These are phyloP conservation scores for Percopsis transmontana DNA, from an alignment of 2,113 vertebrate species.

Conservation along the genomic window DNA sequence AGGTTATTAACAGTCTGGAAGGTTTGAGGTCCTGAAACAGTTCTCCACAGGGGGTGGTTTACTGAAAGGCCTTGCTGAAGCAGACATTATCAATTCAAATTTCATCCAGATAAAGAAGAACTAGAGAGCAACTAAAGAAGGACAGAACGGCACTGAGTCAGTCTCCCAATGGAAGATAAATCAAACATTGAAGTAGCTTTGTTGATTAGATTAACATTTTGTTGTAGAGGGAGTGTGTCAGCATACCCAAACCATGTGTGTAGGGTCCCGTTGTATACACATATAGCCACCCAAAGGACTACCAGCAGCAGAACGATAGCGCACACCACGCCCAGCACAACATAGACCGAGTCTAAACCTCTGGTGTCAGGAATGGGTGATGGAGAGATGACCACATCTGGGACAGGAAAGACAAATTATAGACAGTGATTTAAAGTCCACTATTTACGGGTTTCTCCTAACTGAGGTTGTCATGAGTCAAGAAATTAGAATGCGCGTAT, in stretches of 20 bases:
- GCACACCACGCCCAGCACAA: constrained; percentile 82
- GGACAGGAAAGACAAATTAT: constrained; percentile 1
- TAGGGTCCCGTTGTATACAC: constrained; percentile 75
- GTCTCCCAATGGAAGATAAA: constrained; percentile 12
- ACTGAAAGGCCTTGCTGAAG: background rate
- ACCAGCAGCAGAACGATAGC: constrained; percentile 77
- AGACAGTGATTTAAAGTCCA: background rate
- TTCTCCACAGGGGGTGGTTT: constrained; percentile 1
- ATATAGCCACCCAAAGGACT: constrained; percentile 77
- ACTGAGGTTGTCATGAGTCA: too few relatives aligned
- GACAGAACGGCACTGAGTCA: background rate
- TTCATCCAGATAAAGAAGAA: background rate
- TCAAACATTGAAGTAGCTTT: background rate
- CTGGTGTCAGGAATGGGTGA: constrained; percentile 78
- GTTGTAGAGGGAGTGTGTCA: constrained; percentile 9
- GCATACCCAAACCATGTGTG: constrained; percentile 85
- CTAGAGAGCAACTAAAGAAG: background rate
- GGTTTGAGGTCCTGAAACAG: constrained; percentile 1
- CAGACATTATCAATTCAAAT: background rate
- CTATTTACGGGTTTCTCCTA: too few relatives aligned
- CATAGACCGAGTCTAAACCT: constrained; percentile 67
- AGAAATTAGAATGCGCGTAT: too few relatives aligned
- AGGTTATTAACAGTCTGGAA: constrained; percentile 56
- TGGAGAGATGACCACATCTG: constrained; percentile 66
- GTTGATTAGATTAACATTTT: constrained; percentile 13